Evolutionary conservation across 2,797 vertebrate species (phyloP), one percentile per base, ranked within the genome.

Genomic region (Cirrhinus mrigala): DNA sequence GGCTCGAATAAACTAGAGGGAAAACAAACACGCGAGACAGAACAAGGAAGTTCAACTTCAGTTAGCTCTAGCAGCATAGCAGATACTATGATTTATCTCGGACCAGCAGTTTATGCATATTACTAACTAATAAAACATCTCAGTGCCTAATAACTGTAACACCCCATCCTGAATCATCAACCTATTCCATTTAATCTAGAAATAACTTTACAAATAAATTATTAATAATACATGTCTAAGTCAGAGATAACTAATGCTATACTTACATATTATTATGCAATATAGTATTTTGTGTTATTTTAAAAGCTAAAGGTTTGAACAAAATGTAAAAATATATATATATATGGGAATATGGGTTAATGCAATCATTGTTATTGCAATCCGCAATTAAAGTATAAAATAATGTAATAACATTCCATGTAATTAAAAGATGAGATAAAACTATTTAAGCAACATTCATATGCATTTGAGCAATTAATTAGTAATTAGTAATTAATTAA

Each of bases 21-120:
- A 93, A 92, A 93, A 93, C 78, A 85, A 86, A 75, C 92, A 93
- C 88, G 90, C 87, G 82, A 86, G 90, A 76, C 79, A 83, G 73
- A 66, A 71, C 76, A 80, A 48, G 15, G 29, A 56, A 85, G 89
- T 85, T 84, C 82, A 48, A 44, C 56, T 76, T 27, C 22, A 52
- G 27, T 56, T 44, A 69, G 60, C 37, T 56, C 81, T n/a, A 24
- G 37, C 52, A 54, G 71, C 66, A 40, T 78, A 20, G 56, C 14
- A 58, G 24, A 70, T 44, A 9, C n/a, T 62, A 54, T 20, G 12
- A 60, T 73, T 85, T 40, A n/a, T 33, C 24, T 62, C 5, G 58
- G 12, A 62, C 20, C 27, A 64, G 33, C 7, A 66, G 56, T 58
- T 15, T 71, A 33, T 16, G 48, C 18, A 16, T 37, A 40, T 44